Conservation (phyloP, 2,113 vertebrate species). For the Bos taurus region DNA sequence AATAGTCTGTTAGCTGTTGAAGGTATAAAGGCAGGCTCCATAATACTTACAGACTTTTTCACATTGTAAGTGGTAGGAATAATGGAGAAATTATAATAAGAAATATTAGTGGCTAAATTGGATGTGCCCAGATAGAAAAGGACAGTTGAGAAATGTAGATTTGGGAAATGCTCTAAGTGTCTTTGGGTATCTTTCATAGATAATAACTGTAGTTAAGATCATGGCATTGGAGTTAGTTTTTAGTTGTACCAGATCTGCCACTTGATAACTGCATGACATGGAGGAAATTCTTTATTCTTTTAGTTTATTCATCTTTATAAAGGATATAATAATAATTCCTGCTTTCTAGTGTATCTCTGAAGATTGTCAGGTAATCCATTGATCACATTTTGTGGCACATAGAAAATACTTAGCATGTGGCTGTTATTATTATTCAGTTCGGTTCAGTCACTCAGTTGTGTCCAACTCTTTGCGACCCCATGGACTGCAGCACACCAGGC, state of each 20-base stretch:
- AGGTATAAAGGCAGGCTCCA: background rate
- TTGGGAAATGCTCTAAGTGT: background rate
- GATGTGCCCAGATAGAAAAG: background rate
- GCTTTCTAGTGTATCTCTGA: background rate
- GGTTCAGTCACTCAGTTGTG: background rate
- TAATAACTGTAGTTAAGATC: background rate
- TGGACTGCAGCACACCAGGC: background rate
- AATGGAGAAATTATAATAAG: background rate
- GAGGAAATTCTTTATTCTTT: background rate
- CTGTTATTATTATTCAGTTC: background rate
- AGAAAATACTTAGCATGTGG: background rate
- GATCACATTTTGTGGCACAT: background rate
- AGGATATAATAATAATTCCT: background rate
- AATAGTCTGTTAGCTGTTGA: background rate
- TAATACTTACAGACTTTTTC: background rate
- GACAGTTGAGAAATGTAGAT: background rate
- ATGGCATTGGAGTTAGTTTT: background rate
- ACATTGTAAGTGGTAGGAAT: background rate
- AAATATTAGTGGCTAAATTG: background rate
- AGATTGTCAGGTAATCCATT: background rate
- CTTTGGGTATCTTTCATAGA: background rate
- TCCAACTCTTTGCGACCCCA: background rate
- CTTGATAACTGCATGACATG: background rate
- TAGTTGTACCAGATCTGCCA: background rate
- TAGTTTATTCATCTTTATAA: background rate